These are phyloP conservation scores for Andrena praecox DNA, from an alignment of 2,888 invertebrate genomes.

Conservation along the genomic window DNA sequence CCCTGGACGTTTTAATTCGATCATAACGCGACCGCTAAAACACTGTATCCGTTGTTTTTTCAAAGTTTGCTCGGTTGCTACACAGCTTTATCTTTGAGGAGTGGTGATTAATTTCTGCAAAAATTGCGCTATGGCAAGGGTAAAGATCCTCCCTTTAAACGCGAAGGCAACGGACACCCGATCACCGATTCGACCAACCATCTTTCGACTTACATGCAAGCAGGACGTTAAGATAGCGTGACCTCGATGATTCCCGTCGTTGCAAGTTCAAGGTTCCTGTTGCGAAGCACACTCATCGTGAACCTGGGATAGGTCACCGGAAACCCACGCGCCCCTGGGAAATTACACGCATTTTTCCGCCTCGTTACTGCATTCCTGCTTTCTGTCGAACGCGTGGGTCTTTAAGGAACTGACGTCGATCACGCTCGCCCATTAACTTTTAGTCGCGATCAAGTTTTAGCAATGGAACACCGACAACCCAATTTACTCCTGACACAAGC, in stretches of 20 bases:
- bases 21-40: slow-evolving; percentile 34
- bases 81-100: background rate
- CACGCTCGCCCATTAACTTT: background rate
- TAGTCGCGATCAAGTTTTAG: slow-evolving; percentile 33
- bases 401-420: background rate
- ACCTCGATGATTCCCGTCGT: slow-evolving; percentile 25
- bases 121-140: no score
- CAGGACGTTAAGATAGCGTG: slow-evolving; percentile 31
- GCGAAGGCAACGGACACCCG: no score
- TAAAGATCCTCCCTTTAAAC: no score
- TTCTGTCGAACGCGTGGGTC: background rate
- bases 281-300: slow-evolving; percentile 32
- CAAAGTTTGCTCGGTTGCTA: slow-evolving; percentile 1
- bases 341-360: slow-evolving; percentile 38
- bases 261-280: slow-evolving; percentile 37
- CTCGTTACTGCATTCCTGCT: background rate
- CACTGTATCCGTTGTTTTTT: slow-evolving; percentile 11
- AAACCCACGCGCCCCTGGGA: slow-evolving; percentile 44
- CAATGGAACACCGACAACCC: slow-evolving; percentile 40
- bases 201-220: slow-evolving; percentile 33
- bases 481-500: slow-evolving; percentile 31
- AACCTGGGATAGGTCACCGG: slow-evolving; percentile 32
- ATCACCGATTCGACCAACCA: no score
- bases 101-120: no score
- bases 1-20: slow-evolving; percentile 23